Percentiles rank a stretch among this genome's conserved stretches.
phyloP scores from a whole-genome alignment of 2,888 invertebrate species.

The Apodemia hepburni region DNA sequence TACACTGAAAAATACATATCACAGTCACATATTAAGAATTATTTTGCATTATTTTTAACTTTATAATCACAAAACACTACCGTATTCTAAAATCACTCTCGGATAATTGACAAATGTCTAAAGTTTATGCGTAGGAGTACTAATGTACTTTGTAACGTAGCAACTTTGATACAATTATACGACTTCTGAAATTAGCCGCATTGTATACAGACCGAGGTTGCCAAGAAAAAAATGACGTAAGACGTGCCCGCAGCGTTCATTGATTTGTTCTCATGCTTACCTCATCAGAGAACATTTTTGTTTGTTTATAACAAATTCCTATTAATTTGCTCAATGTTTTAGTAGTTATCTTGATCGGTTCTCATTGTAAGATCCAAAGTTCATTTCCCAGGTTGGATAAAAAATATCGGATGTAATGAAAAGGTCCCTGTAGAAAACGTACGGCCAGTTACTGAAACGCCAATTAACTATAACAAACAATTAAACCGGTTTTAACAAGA shows the following conservation, averaged over 20 bases:
- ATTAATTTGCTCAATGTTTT: not conserved
- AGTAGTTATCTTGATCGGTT: not conserved
- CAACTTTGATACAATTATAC: slow-evolving; percentile 6
- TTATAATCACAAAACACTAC: slow-evolving; percentile 37
- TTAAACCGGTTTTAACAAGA: no score
- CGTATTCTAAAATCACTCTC: slow-evolving; percentile 47
- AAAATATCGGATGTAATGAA: not conserved
- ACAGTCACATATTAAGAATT: slow-evolving; percentile 15
- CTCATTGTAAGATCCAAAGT: not conserved
- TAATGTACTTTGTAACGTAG: slow-evolving; percentile 17
- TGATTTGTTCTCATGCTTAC: slow-evolving; percentile 28
- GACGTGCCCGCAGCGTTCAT: slow-evolving; percentile 27
- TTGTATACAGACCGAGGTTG: slow-evolving; percentile 47
- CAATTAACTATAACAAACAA: no score
- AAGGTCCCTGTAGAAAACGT: no score
- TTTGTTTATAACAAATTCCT: not conserved
- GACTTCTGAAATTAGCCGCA: slow-evolving; percentile 40
- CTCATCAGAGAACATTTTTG: not conserved
- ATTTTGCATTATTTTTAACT: slow-evolving; percentile 27
- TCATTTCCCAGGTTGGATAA: not conserved
- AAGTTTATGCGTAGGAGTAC: slow-evolving; percentile 21
- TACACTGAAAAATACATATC: slow-evolving; percentile 4
- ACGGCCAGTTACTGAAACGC: no score
- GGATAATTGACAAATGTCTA: slow-evolving; percentile 38
- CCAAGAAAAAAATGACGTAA: slow-evolving; percentile 64